Conservation (phyloP, 2,113 vertebrate genomes). For the Eublepharis macularius region DNA sequence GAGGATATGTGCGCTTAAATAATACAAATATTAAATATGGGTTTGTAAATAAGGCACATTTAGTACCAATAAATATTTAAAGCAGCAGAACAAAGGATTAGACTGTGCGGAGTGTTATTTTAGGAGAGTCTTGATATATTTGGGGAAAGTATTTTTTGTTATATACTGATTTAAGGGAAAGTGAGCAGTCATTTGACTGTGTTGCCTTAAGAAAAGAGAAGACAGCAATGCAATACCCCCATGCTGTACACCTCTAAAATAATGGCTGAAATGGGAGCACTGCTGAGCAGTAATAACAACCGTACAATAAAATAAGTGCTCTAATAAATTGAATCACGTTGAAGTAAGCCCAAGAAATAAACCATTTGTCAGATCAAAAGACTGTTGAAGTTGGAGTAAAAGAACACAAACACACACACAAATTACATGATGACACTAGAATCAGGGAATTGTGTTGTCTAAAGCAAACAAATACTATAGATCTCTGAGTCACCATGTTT, state of each 20-base stretch:
- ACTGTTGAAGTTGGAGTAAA: background rate
- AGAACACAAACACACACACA: background rate
- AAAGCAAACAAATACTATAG: background rate
- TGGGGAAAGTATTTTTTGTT: background rate
- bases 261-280: background rate
- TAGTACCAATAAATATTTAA: background rate
- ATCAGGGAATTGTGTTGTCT: background rate
- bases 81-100: background rate
- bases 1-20: no score
- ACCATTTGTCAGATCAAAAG: background rate
- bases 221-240: background rate
- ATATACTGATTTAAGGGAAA: background rate
- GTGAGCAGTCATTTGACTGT: background rate
- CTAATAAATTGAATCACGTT: background rate
- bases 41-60: no score
- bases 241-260: background rate
- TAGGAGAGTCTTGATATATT: background rate
- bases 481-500: background rate
- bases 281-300: background rate
- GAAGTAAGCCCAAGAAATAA: background rate
- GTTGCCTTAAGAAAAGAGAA: background rate
- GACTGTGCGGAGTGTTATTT: background rate
- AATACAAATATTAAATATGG: no score
- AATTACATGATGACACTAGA: background rate
- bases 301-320: background rate